A percentile compares a stretch with the other conserved stretches of the same genome.
These are phyloP conservation scores for Theodoxus fluviatilis DNA, from an alignment of 2,888 invertebrate genomes.

Conservation along the genomic window DNA sequence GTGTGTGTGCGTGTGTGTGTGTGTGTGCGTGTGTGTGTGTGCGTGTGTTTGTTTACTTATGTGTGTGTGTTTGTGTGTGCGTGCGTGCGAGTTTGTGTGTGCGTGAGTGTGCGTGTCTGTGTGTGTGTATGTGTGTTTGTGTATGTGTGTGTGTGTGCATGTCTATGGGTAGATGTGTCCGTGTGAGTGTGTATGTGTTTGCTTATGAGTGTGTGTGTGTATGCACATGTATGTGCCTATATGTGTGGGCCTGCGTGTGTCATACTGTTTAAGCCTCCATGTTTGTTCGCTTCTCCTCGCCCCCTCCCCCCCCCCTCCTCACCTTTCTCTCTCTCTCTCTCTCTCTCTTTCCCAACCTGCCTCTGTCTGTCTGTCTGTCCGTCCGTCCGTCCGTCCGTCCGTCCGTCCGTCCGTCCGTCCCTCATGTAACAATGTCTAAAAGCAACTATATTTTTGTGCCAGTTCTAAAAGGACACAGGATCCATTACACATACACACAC, in stretches of 20 bases:
- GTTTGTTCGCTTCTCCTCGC: too few species aligned
- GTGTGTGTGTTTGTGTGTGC: background rate
- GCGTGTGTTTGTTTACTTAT: background rate
- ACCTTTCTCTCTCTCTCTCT: background rate
- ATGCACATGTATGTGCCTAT: background rate
- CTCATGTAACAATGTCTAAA: slow-evolving; percentile 5
- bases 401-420: background rate
- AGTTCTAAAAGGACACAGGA: too few species aligned
- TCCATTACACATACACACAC: too few species aligned
- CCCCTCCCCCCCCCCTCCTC: background rate
- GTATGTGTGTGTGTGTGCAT: background rate
- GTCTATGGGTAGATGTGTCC: background rate
- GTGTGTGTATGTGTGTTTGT: background rate
- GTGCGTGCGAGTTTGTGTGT: background rate
- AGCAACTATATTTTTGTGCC: too few species aligned
- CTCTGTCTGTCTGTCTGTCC: background rate
- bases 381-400: too few species aligned
- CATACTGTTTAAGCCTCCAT: too few species aligned
- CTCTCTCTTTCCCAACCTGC: background rate
- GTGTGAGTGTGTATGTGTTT: background rate
- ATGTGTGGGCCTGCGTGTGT: background rate
- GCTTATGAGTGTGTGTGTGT: background rate
- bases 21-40: slow-evolving; percentile 14
- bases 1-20: slow-evolving; percentile 1
- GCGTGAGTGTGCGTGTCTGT: slow-evolving; percentile 6